phyloP scores from a whole-genome alignment of 2,888 invertebrate genomes.

The Noctua janthina region DNA sequence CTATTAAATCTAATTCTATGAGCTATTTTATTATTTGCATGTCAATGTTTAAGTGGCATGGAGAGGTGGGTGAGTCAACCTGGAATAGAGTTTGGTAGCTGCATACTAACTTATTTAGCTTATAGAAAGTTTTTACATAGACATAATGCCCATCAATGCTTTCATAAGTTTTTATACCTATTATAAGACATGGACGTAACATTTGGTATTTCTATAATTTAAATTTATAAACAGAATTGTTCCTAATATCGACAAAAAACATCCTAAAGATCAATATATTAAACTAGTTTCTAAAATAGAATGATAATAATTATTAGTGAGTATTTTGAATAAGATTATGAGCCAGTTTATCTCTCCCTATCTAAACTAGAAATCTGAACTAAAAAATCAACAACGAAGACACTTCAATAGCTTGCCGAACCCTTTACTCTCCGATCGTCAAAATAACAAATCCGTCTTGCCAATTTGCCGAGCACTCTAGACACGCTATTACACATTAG shows the following conservation, averaged over 20 bases:
- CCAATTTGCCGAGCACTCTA: conserved; percentile 67
- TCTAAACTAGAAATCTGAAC: background rate
- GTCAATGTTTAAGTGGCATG: background rate
- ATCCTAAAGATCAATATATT: background rate
- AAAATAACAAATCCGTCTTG: conserved; percentile 55
- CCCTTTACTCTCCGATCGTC: conserved; percentile 53
- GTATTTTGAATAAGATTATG: background rate
- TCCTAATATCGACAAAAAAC: background rate
- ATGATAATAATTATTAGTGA: background rate
- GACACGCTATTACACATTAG: conserved; percentile 72
- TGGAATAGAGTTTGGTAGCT: background rate
- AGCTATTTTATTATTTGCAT: conserved; percentile 6
- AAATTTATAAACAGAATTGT: background rate
- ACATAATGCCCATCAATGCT: background rate
- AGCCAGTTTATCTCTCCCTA: background rate
- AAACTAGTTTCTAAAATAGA: background rate
- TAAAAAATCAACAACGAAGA: background rate
- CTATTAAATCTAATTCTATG: conserved; percentile 24
- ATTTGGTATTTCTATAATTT: background rate
- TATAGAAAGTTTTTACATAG: background rate
- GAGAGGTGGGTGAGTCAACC: background rate
- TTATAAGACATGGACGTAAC: background rate
- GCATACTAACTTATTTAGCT: background rate
- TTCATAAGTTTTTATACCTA: background rate
- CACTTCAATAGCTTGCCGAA: conserved; percentile 2